Evolutionary conservation across 1,140 invertebrate species (phyloP).

Genomic region (Drosophila varians): DNA sequence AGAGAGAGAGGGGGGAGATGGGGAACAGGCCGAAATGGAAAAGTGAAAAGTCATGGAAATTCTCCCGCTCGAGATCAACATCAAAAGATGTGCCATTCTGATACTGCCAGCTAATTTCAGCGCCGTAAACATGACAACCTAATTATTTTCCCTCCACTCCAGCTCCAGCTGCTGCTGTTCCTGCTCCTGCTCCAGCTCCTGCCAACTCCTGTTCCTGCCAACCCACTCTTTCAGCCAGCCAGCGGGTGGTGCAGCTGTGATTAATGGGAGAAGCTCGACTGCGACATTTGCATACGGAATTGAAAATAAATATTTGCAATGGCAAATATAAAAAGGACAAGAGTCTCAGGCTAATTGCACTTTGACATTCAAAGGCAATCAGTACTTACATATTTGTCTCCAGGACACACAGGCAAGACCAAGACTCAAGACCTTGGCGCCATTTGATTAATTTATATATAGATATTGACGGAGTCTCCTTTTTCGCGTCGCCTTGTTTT

Average conservation of each 20-base stretch:
- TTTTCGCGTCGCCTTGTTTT: constrained; percentile 44
- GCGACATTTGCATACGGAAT: constrained; percentile 78
- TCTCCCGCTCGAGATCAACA: constrained; percentile 42
- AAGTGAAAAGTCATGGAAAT: constrained; percentile 50
- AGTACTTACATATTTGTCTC: not conserved
- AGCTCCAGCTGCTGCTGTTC: not conserved
- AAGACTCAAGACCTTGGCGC: constrained; percentile 42
- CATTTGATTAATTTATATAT: constrained; percentile 65
- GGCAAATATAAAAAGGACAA: constrained; percentile 47
- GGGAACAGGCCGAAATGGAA: not conserved
- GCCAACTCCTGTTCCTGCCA: no score
- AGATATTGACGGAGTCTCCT: not conserved
- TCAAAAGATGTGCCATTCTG: constrained; percentile 65
- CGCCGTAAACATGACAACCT: constrained; percentile 79
- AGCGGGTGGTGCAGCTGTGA: constrained; percentile 29
- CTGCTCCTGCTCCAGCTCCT: no score
- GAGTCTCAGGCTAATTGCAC: constrained; percentile 62
- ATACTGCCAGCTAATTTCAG: constrained; percentile 80
- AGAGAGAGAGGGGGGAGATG: constrained; percentile 5
- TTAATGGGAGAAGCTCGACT: constrained; percentile 50
- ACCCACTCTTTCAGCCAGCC: not conserved
- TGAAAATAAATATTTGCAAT: constrained; percentile 77
- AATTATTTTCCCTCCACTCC: constrained; percentile 67
- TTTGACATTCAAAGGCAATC: constrained; percentile 61
- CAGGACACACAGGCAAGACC: constrained; percentile 21